phyloP scores from a whole-genome alignment of 2,113 vertebrate genomes.

The Pseudopipra pipra region DNA sequence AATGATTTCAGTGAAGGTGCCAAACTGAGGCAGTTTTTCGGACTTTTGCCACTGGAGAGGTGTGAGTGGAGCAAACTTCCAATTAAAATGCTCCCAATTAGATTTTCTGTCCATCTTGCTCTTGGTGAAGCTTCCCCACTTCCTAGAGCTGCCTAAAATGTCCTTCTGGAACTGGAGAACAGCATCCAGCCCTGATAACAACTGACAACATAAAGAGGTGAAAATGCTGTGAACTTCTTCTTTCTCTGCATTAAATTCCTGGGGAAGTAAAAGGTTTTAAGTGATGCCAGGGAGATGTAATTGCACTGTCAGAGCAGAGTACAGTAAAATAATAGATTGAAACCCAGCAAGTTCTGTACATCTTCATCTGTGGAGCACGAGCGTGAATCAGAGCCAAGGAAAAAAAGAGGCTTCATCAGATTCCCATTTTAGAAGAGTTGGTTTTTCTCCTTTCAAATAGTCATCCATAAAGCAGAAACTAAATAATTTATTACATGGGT shows the following conservation, averaged over 20 bases:
- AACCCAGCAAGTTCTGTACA: slow-evolving; percentile 39
- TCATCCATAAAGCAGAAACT: slow-evolving; percentile 41
- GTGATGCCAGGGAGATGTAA: slow-evolving; percentile 40
- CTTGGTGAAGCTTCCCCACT: background rate
- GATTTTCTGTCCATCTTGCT: background rate
- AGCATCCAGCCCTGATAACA: background rate
- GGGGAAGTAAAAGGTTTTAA: slow-evolving; percentile 5
- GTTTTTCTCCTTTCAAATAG: slow-evolving; percentile 42
- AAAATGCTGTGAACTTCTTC: background rate
- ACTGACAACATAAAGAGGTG: background rate
- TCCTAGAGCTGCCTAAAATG: background rate
- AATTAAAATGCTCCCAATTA: background rate
- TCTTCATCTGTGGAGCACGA: slow-evolving; percentile 42
- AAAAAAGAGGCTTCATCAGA: slow-evolving; percentile 44
- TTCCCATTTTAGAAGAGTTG: slow-evolving; percentile 34
- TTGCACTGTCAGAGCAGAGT: slow-evolving; percentile 37
- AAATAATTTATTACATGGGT: slow-evolving; percentile 48
- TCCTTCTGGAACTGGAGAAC: background rate
- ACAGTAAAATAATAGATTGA: slow-evolving; percentile 45
- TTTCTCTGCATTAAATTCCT: slow-evolving; percentile 1
- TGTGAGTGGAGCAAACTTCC: background rate
- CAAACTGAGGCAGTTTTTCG: background rate
- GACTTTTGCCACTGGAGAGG: background rate
- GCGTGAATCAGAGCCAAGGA: slow-evolving; percentile 56
- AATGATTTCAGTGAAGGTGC: background rate